Percentiles rank a stretch among this genome's conserved stretches.
phyloP scores from a whole-genome alignment of 2,797 vertebrate genomes.

The Garrulus glandarius region DNA sequence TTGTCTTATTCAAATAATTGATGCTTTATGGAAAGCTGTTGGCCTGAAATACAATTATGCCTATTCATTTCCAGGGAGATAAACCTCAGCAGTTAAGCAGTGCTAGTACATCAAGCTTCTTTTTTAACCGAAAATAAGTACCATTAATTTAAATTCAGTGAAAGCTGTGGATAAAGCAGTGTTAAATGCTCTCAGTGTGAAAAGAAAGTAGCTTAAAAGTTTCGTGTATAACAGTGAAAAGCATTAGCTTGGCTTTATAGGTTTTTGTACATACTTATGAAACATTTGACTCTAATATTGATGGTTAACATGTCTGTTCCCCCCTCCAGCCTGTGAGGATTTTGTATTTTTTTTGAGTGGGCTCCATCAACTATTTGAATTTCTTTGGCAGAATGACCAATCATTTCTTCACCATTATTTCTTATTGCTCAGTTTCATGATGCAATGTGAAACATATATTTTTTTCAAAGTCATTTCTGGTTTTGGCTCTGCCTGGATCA shows the following conservation, averaged over 20 bases:
- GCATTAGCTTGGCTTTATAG: neutral
- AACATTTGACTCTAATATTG: neutral
- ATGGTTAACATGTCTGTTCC: neutral
- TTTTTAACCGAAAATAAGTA: slow-evolving; percentile 13
- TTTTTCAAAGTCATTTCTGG: neutral
- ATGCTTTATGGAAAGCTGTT: slow-evolving; percentile 27
- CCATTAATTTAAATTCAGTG: slow-evolving; percentile 11
- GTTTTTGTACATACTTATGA: neutral
- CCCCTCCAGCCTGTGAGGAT: neutral
- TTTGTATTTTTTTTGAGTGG: neutral
- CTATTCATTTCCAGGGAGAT: slow-evolving; percentile 22
- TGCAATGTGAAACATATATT: neutral
- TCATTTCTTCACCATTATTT: neutral
- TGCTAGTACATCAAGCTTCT: neutral
- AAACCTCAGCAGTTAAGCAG: slow-evolving; percentile 9
- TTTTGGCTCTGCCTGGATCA: neutral
- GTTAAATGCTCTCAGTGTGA: neutral
- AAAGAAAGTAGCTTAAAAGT: neutral
- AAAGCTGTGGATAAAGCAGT: neutral
- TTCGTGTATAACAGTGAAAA: neutral
- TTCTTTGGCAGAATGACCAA: neutral
- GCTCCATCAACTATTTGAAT: neutral
- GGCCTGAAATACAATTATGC: slow-evolving; percentile 25
- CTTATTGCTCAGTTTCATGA: neutral
- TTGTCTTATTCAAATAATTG: slow-evolving; percentile 20